A percentile compares a stretch with the other conserved stretches of the same genome.
Conservation (phyloP, 2,113 vertebrate species). For the Trogon melanurus region DNA sequence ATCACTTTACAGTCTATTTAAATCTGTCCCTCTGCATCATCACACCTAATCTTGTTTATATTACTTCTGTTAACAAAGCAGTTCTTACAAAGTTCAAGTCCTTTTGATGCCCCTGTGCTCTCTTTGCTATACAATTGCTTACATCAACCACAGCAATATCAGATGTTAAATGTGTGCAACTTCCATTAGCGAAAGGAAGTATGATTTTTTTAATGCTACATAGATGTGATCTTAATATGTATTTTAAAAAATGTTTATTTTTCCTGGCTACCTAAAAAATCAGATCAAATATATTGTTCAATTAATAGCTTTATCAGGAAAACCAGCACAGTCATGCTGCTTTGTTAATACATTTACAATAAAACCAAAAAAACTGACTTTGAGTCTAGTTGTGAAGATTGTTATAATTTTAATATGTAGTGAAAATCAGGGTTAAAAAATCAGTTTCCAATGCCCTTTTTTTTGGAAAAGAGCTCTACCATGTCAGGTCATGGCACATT, state of each 20-base stretch:
- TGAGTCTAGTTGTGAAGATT: neutral
- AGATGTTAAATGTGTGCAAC: neutral
- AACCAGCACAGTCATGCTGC: neutral
- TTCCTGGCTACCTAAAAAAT: neutral
- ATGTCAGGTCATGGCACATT: neutral
- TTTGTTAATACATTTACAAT: neutral
- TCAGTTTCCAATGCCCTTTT: neutral
- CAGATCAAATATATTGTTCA: neutral
- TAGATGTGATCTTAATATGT: neutral
- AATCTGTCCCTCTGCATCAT: neutral
- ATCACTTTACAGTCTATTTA: neutral
- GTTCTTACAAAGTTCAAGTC: neutral
- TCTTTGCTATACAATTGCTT: neutral
- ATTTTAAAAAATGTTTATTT: neutral
- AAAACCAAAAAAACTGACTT: neutral
- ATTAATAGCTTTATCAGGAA: neutral
- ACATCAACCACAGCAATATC: neutral
- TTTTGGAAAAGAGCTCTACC: neutral
- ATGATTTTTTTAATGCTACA: neutral
- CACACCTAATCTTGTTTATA: slow-evolving; percentile 21
- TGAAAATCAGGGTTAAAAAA: neutral
- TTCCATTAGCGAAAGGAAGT: neutral
- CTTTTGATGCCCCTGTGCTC: neutral
- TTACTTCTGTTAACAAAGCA: slow-evolving; percentile 11
- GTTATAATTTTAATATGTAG: neutral